Percentiles rank a stretch among this genome's conserved stretches.
Evolutionary conservation across 2,888 invertebrate species (phyloP).

Genomic region (Drosophila emarginata): DNA sequence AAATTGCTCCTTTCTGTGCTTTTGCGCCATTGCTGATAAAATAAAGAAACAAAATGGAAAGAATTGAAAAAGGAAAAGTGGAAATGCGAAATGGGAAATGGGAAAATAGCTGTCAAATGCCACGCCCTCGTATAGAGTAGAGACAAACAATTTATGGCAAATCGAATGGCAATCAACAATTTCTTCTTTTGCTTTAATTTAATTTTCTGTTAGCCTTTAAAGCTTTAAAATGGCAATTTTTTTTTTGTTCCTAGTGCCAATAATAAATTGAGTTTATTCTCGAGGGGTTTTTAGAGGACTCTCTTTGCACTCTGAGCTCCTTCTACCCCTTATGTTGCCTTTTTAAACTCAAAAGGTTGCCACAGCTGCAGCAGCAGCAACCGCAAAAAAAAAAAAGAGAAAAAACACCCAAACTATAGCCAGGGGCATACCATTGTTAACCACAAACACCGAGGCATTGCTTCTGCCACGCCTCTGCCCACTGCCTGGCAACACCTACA

Average conservation of each 20-base stretch:
- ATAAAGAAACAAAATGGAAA: constrained; percentile 24
- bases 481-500: constrained; percentile 2
- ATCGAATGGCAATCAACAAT: constrained; percentile 52
- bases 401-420: constrained; percentile 58
- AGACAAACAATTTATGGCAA: constrained; percentile 43
- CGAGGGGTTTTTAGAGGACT: constrained; percentile 39
- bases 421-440: constrained; percentile 66
- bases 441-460: constrained; percentile 48
- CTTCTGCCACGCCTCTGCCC: constrained; percentile 17
- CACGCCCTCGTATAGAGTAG: constrained; percentile 7
- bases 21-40: constrained; percentile 38
- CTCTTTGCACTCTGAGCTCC: neutral
- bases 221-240: constrained; percentile 68
- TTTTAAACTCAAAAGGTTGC: constrained; percentile 36
- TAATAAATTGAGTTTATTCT: constrained; percentile 75
- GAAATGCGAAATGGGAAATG: constrained; percentile 11
- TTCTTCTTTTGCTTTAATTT: constrained; percentile 62
- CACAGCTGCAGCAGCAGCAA: constrained; percentile 60
- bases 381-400: constrained; percentile 58
- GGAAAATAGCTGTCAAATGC: constrained; percentile 26
- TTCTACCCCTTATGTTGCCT: constrained; percentile 2
- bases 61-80: constrained; percentile 24
- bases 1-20: constrained; percentile 65
- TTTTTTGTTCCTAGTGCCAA: constrained; percentile 55
- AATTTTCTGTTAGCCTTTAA: constrained; percentile 53